Evolutionary conservation across 1,140 invertebrate genomes (phyloP).

Genomic region (Meloidogyne floridensis): DNA sequence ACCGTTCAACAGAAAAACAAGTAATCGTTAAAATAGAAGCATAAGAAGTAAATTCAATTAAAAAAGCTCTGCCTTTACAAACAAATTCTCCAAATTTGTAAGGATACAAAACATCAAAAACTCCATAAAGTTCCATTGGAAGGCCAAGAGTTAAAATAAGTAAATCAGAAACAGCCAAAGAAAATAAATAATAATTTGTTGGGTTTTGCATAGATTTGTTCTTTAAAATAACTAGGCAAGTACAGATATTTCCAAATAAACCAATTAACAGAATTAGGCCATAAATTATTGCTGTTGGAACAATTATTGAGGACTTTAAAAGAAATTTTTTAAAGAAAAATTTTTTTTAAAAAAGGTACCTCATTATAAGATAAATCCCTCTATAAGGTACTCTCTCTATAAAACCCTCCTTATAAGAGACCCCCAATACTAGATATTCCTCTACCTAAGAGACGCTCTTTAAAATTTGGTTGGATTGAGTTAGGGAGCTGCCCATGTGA

Average conservation of each 20-base stretch:
- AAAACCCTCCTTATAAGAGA: no score
- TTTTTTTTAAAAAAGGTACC: no score
- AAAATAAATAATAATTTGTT: slow-evolving; percentile 41
- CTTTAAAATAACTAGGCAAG: slow-evolving; percentile 85
- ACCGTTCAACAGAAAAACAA: slow-evolving; percentile 89
- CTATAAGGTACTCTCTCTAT: no score
- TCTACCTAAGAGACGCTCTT: no score
- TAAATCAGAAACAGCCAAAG: slow-evolving; percentile 85
- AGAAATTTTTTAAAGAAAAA: slow-evolving; percentile 10
- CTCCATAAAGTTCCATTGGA: slow-evolving; percentile 61
- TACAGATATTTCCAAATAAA: slow-evolving; percentile 84
- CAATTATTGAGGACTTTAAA: slow-evolving; percentile 49
- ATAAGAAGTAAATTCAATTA: slow-evolving; percentile 68
- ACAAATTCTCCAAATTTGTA: slow-evolving; percentile 56
- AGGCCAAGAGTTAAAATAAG: slow-evolving; percentile 74
- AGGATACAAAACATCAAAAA: slow-evolving; percentile 54
- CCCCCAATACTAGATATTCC: no score
- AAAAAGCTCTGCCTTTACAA: slow-evolving; percentile 62
- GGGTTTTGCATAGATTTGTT: slow-evolving; percentile 89
- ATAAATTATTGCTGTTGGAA: slow-evolving; percentile 58
- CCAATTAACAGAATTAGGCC: slow-evolving; percentile 76
- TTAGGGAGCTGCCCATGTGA: no score
- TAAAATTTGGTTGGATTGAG: no score
- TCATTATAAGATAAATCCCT: no score
- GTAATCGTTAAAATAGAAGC: slow-evolving; percentile 89